These are phyloP conservation scores for roundworm (Caenorhabditis elegans) DNA, from an alignment of 1,140 invertebrate species.

Conservation along the genomic window DNA sequence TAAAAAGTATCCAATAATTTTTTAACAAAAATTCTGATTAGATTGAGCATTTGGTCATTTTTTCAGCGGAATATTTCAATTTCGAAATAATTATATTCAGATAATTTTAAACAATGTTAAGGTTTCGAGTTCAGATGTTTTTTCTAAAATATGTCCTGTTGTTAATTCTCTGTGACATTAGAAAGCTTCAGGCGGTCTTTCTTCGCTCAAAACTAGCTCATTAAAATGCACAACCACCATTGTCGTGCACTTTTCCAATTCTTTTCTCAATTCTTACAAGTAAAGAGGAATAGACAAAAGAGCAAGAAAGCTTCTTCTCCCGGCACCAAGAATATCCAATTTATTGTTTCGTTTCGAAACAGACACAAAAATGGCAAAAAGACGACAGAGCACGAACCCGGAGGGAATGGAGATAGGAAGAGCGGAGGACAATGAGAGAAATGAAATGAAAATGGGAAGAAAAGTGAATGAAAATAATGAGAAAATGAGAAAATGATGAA, in stretches of 20 bases:
- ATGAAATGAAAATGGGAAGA: not conserved
- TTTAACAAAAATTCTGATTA: too few species aligned
- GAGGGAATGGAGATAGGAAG: not conserved
- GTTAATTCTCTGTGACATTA: too few species aligned
- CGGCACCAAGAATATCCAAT: not conserved
- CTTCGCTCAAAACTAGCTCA: too few species aligned
- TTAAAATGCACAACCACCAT: not conserved
- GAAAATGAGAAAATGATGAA: not conserved
- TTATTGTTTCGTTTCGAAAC: conserved; percentile 3
- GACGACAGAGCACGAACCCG: not conserved
- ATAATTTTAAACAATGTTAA: too few species aligned
- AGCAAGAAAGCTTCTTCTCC: not conserved
- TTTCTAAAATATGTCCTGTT: too few species aligned
- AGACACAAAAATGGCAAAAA: not conserved
- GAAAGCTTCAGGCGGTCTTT: too few species aligned
- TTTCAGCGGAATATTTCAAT: too few species aligned
- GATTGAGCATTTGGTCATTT: too few species aligned
- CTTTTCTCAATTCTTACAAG: not conserved
- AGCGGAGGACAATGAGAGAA: not conserved
- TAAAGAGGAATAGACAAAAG: not conserved
- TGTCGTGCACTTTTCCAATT: not conserved
- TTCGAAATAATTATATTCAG: too few species aligned
- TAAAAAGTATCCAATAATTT: too few species aligned
- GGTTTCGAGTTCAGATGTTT: too few species aligned
- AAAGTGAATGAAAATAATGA: not conserved